A percentile compares a stretch with the other conserved stretches of the same genome.
Conservation (phyloP, 2,113 vertebrate genomes). For the Mustelus asterias region DNA sequence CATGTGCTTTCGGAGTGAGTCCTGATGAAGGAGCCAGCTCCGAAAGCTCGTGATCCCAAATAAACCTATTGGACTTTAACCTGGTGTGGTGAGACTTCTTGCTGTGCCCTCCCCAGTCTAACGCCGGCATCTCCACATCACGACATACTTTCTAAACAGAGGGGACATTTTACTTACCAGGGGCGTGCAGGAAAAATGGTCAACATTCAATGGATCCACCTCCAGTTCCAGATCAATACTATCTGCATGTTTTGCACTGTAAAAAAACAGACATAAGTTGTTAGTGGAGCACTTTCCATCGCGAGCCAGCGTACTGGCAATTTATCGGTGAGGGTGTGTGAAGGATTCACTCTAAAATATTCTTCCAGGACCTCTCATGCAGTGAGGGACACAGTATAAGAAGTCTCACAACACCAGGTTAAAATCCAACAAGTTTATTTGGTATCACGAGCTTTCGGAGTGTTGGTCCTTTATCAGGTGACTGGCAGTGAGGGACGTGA, state of each 20-base stretch:
- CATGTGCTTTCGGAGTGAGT: too few relatives aligned
- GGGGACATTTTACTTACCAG: constrained; percentile 68
- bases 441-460: too few relatives aligned
- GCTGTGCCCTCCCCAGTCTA: too few relatives aligned
- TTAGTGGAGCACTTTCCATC: neutral
- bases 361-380: neutral
- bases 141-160: neutral
- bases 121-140: too few relatives aligned
- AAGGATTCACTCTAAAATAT: neutral
- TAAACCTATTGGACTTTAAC: too few relatives aligned
- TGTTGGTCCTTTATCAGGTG: too few relatives aligned
- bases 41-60: too few relatives aligned
- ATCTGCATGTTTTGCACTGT: constrained; percentile 89
- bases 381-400: neutral
- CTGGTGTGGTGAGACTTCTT: too few relatives aligned
- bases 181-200: constrained; percentile 97
- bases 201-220: constrained; percentile 95
- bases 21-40: too few relatives aligned
- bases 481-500: neutral
- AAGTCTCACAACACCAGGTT: too few relatives aligned
- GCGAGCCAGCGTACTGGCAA: neutral
- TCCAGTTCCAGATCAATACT: constrained; percentile 95
- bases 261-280: constrained; percentile 26
- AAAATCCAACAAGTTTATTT: too few relatives aligned
- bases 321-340: neutral